phyloP scores from a whole-genome alignment of 2,113 vertebrate species.

The Microtus ochrogaster region DNA sequence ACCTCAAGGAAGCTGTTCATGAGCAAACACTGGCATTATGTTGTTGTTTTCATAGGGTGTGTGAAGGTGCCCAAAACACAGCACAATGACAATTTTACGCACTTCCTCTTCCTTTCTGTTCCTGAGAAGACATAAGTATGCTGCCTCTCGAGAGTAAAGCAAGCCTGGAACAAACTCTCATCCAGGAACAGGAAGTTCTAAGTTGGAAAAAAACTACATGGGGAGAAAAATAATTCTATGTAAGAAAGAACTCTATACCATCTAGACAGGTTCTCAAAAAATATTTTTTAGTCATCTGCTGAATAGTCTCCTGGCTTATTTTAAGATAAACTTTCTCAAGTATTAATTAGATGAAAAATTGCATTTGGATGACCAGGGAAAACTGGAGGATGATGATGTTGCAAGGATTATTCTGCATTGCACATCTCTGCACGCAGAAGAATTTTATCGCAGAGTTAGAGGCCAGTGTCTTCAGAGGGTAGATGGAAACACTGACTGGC shows the following conservation, averaged over 20 bases:
- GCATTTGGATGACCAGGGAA: not conserved
- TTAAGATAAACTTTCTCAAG: not conserved
- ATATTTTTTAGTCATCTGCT: constrained; percentile 11
- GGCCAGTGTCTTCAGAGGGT: not conserved
- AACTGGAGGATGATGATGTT: not conserved
- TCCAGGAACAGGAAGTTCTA: constrained; percentile 45
- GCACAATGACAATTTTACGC: constrained; percentile 3
- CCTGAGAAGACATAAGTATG: not conserved
- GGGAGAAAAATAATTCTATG: not conserved
- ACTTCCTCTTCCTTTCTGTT: constrained; percentile 52
- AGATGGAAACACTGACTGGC: not conserved
- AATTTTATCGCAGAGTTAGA: not conserved
- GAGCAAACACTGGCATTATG: not conserved
- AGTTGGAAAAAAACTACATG: not conserved
- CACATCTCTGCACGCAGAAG: not conserved
- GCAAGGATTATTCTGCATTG: not conserved
- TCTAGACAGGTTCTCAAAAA: not conserved
- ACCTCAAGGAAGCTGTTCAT: not conserved
- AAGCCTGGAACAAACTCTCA: constrained; percentile 21
- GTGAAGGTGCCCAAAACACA: constrained; percentile 34
- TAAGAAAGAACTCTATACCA: constrained; percentile 26
- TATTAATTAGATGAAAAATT: not conserved
- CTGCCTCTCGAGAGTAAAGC: not conserved
- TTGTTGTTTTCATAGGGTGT: not conserved
- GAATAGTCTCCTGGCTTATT: constrained; percentile 48